A percentile compares a stretch with the other conserved stretches of the same genome.
Conservation (phyloP, 1,140 invertebrate species). For the Heterodera carotae region DNA sequence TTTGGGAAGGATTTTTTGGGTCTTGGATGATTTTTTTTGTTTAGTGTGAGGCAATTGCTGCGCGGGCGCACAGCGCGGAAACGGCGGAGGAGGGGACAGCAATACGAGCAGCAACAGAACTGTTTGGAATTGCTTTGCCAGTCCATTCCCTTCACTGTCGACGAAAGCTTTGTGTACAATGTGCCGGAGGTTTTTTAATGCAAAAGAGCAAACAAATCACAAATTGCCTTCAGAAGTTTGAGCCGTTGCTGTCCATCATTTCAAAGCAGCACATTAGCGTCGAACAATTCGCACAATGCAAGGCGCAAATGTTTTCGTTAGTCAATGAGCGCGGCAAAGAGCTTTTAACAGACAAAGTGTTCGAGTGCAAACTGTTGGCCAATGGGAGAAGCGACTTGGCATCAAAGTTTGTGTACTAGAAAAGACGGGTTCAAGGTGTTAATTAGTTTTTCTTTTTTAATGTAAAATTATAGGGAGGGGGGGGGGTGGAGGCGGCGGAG, state of each 20-base stretch:
- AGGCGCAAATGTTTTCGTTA: constrained; percentile 24
- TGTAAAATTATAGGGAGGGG: no score
- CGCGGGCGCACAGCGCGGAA: constrained; percentile 16
- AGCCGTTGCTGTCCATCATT: constrained; percentile 36
- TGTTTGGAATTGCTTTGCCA: not conserved
- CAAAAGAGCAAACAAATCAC: no score
- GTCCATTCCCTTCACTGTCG: constrained; percentile 36
- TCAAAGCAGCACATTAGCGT: constrained; percentile 26
- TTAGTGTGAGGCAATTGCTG: not conserved
- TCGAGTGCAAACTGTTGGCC: constrained; percentile 24
- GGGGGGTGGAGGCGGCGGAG: not conserved
- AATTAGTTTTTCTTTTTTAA: no score
- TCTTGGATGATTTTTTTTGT: not conserved
- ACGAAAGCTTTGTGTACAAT: constrained; percentile 50
- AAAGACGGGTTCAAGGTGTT: no score
- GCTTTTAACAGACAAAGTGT: constrained; percentile 27
- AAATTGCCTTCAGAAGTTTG: constrained; percentile 38
- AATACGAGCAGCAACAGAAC: not conserved
- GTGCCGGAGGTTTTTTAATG: constrained; percentile 36
- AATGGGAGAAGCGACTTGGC: not conserved
- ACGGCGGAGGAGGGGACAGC: not conserved
- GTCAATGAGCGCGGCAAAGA: constrained; percentile 30
- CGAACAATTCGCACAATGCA: constrained; percentile 31
- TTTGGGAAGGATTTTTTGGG: no score
- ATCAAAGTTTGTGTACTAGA: not conserved